Evolutionary conservation across 2,797 vertebrate genomes (phyloP).

Genomic region (Bucorvus abyssinicus): DNA sequence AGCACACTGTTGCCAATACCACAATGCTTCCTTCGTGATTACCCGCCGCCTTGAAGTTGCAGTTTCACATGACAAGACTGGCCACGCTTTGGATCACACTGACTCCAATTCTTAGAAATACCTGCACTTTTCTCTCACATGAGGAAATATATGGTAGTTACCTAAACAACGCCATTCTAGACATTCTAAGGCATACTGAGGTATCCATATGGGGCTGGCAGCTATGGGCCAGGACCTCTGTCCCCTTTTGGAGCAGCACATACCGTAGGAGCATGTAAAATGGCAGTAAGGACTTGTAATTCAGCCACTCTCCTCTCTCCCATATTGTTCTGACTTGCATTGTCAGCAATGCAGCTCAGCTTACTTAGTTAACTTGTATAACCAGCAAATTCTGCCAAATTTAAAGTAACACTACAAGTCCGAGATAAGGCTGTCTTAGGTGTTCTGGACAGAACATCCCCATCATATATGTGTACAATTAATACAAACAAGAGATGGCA

Average conservation of each 20-base stretch:
- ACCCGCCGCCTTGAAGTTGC: neutral
- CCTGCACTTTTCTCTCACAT: accelerated
- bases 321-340: neutral
- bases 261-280: accelerated
- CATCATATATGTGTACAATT: neutral
- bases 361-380: neutral
- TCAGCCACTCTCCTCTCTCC: neutral
- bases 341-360: neutral
- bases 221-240: neutral
- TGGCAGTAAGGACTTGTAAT: neutral
- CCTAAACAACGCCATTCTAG: neutral
- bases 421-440: neutral
- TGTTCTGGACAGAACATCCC: neutral
- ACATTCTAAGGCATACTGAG: too few relatives aligned
- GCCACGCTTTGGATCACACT: neutral
- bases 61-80: neutral
- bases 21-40: neutral
- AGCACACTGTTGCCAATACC: neutral
- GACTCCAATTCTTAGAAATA: neutral
- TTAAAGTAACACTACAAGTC: neutral
- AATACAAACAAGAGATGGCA: neutral
- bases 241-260: neutral
- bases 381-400: neutral
- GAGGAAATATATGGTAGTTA: neutral
- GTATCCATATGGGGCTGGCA: neutral